Percentiles rank a stretch among this genome's conserved stretches.
These are phyloP conservation scores for Diplogasteroides magnus DNA, from an alignment of 1,140 invertebrate species.

Conservation along the genomic window DNA sequence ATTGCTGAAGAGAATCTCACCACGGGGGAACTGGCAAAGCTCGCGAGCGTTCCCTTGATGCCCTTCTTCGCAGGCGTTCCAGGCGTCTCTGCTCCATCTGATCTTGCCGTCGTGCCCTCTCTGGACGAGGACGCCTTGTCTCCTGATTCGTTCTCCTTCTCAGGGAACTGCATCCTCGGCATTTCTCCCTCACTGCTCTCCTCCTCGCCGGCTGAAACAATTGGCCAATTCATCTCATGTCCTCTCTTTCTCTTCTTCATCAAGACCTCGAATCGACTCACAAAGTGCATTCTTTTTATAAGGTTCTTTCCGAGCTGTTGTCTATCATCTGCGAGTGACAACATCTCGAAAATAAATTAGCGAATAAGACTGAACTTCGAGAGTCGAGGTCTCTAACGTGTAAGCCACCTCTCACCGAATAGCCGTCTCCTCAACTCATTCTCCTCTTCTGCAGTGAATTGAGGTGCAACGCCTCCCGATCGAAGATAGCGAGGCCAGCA, in stretches of 20 bases:
- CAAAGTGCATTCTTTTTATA: too few relatives aligned
- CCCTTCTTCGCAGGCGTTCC: neutral
- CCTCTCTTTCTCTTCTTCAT: too few relatives aligned
- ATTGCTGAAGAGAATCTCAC: too few relatives aligned
- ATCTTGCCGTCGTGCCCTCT: too few relatives aligned
- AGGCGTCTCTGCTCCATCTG: neutral
- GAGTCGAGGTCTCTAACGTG: too few relatives aligned
- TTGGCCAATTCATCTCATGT: too few relatives aligned
- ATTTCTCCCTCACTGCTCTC: neutral
- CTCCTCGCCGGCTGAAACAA: too few relatives aligned
- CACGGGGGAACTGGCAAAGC: neutral
- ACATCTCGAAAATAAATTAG: too few relatives aligned
- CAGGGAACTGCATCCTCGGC: neutral
- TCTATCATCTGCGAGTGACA: too few relatives aligned
- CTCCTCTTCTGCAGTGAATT: conserved; percentile 32
- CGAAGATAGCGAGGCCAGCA: conserved; percentile 51
- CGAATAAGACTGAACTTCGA: too few relatives aligned
- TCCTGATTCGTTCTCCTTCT: neutral
- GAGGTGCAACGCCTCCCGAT: conserved; percentile 40
- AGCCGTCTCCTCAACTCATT: conserved; percentile 18
- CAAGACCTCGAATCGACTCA: too few relatives aligned
- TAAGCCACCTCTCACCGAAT: neutral
- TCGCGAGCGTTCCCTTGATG: neutral
- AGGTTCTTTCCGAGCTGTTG: too few relatives aligned
- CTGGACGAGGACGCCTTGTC: neutral